phyloP scores from a whole-genome alignment of 1,140 invertebrate species.

The Anastatus disparis region DNA sequence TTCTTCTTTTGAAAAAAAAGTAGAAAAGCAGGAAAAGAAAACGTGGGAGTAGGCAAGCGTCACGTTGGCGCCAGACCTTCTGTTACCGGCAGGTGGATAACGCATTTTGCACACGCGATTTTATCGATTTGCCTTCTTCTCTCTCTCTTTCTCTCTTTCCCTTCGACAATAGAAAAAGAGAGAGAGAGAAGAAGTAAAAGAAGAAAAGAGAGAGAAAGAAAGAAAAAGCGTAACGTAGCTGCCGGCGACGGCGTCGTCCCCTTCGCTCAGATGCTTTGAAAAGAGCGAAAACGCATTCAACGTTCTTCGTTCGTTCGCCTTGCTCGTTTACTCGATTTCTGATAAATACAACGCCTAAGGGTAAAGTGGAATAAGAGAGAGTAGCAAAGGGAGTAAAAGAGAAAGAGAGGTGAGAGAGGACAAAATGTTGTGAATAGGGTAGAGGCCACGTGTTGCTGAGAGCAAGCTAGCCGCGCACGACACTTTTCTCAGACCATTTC shows the following conservation, averaged over 20 bases:
- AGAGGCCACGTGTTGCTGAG: constrained; percentile 34
- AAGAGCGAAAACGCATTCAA: no score
- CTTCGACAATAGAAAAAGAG: background rate
- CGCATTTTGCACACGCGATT: constrained; percentile 57
- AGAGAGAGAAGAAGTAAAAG: background rate
- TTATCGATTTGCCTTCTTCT: no score
- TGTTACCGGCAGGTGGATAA: constrained; percentile 60
- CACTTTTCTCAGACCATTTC: constrained; percentile 21
- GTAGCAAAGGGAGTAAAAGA: background rate
- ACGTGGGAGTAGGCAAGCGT: constrained; percentile 19
- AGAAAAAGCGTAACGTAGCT: no score
- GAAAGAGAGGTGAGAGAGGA: background rate
- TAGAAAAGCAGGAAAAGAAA: background rate
- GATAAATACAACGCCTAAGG: constrained; percentile 7
- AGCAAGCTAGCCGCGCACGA: background rate
- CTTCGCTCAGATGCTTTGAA: background rate
- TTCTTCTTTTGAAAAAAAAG: background rate
- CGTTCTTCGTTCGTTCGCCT: background rate
- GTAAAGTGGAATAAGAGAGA: background rate
- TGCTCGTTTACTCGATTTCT: constrained; percentile 22
- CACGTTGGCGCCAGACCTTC: constrained; percentile 55
- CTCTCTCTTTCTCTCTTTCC: no score
- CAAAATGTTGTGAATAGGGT: background rate
- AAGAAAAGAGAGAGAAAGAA: background rate
- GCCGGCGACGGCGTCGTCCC: background rate